Percentiles rank a stretch among this genome's conserved stretches.
Conservation (phyloP, 2,888 invertebrate species). For the Lumbricus terrestris region DNA sequence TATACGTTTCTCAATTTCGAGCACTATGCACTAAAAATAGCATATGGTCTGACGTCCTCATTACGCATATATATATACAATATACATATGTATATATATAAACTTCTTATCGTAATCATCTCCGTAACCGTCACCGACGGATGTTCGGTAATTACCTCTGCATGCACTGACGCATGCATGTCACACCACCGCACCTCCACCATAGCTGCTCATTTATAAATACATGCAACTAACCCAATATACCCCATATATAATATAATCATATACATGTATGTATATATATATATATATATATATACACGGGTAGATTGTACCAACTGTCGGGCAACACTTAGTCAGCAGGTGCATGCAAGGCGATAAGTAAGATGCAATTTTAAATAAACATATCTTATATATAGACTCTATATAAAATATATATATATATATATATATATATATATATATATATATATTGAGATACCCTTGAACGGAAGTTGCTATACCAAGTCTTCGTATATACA, state of each 20-base stretch:
- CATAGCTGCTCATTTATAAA: not conserved
- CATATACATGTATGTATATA: too few relatives aligned
- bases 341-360: not conserved
- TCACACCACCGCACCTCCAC: not conserved
- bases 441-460: not conserved
- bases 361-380: not conserved
- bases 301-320: not conserved
- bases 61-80: too few relatives aligned
- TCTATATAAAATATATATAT: slow-evolving; percentile 4
- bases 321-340: not conserved
- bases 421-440: not conserved
- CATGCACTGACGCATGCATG: not conserved
- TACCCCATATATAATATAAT: too few relatives aligned
- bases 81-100: too few relatives aligned
- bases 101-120: not conserved
- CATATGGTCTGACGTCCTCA: not conserved
- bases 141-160: not conserved
- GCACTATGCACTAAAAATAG: not conserved
- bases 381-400: slow-evolving; percentile 7
- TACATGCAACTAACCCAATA: too few relatives aligned
- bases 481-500: not conserved
- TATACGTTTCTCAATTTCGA: not conserved
- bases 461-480: not conserved
- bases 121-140: not conserved
- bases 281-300: not conserved